These are phyloP conservation scores for Aricia agestis DNA, from an alignment of 1,140 invertebrate genomes.

Conservation along the genomic window DNA sequence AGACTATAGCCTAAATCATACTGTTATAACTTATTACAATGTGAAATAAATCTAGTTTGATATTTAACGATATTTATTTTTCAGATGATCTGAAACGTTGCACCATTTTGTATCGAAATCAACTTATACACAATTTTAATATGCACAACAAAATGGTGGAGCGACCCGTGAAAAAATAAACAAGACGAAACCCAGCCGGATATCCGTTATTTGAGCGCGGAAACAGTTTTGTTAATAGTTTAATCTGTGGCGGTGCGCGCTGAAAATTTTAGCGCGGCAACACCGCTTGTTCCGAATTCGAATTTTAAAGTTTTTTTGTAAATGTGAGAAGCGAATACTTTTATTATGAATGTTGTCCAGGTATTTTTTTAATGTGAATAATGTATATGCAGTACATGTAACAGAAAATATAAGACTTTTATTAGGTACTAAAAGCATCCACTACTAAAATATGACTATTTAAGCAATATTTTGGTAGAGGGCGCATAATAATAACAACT, in stretches of 20 bases:
- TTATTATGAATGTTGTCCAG: neutral
- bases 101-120: neutral
- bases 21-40: too few relatives aligned
- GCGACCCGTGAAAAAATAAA: neutral
- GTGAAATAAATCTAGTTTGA: too few relatives aligned
- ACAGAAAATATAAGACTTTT: too few relatives aligned
- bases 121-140: neutral
- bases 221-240: conserved; percentile 54
- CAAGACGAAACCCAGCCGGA: neutral
- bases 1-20: too few relatives aligned
- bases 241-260: conserved; percentile 45
- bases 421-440: too few relatives aligned
- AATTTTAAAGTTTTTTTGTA: neutral
- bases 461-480: too few relatives aligned
- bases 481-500: too few relatives aligned
- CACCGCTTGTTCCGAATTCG: conserved; percentile 7
- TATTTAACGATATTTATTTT: too few relatives aligned
- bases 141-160: neutral
- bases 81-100: neutral
- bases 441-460: too few relatives aligned
- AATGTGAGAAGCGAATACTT: neutral
- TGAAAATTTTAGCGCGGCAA: conserved; percentile 44
- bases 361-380: neutral
- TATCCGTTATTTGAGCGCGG: conserved; percentile 14
- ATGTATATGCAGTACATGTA: too few relatives aligned